Base-by-base conservation (phyloP, 1,140 invertebrate species). In the Bombus balteatus region DNA sequence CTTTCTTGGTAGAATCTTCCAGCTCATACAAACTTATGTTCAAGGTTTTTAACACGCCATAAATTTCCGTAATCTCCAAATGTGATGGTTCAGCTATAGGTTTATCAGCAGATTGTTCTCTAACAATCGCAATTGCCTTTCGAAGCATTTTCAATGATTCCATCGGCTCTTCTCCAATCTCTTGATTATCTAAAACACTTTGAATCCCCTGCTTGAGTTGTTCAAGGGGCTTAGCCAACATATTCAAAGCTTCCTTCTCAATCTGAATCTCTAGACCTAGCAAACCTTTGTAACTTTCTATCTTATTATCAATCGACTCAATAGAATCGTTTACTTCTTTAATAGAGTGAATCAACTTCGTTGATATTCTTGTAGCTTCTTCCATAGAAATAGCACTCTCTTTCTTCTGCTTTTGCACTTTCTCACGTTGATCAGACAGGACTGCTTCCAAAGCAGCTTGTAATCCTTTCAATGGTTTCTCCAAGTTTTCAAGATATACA, bases 41-140 rank as follows among this genome's bases (percentile, higher is more conserved):
- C 39, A 90, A 73, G 15, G 6, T 47, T 74, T 39, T 86, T 5
- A 80, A 73, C 1, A 90, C 8, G 0, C 81, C 57, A 32, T 75
- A 15, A 2, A 62, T 47, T 18, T 43, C 32, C 25, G 25, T 25
- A 0, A 53, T 28, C 6, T 86, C 37, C 1, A 15, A 72, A 57
- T 90, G 34, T 2, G 34, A 37, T 5, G 79, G 5, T 47, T 85
- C 88, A 13, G 75, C 28, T 13, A 57, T 1, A 3, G 89, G 82
- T 73, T 89, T 89, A 70, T 89, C 88, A 32, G 79, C 81, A 8
- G 86, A 71, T 43, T 90, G 88, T 1, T 90, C 59, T 57, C 25
- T 37, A 25, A 90, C n/a, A 37, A 81, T 1, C 34, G 9, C 47
- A 28, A 88, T 68, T 2, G 89, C 82, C 32, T 77, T 80, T 1